These are phyloP conservation scores for Thripadectes ignobilis DNA, from an alignment of 2,797 vertebrate species.

Conservation along the genomic window DNA sequence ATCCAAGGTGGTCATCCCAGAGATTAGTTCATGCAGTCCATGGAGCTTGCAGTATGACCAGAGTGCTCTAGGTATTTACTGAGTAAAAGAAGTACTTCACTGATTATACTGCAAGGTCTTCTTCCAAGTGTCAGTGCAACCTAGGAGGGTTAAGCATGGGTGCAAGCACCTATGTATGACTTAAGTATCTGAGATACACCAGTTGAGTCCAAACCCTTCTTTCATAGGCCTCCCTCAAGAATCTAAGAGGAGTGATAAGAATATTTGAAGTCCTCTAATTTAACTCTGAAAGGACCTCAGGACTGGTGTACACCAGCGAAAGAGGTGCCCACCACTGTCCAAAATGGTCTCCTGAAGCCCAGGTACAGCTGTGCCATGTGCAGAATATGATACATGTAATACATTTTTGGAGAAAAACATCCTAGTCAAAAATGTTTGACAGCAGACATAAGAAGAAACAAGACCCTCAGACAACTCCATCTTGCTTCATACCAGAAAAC, in stretches of 20 bases:
- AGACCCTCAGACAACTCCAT: not conserved
- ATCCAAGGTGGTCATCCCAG: not conserved
- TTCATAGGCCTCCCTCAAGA: not conserved
- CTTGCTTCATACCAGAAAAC: not conserved
- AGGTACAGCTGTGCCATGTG: rapidly evolving
- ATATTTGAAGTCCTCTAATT: not conserved
- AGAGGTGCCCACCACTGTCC: not conserved
- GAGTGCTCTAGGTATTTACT: not conserved
- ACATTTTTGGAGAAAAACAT: not conserved
- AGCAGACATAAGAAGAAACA: not conserved
- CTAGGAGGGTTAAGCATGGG: rapidly evolving
- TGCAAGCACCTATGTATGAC: rapidly evolving
- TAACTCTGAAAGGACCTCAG: not conserved
- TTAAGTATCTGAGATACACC: not conserved
- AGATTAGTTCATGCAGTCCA: not conserved
- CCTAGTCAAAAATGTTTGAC: not conserved
- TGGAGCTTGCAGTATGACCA: not conserved
- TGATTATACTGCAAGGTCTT: not conserved
- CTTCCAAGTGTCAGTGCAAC: not conserved
- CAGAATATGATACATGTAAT: rapidly evolving
- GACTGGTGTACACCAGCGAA: not conserved
- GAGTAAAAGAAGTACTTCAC: not conserved
- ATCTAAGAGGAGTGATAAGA: not conserved
- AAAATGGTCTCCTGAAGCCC: not conserved
- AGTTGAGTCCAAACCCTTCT: not conserved